Evolutionary conservation across 2,113 vertebrate genomes (phyloP).

Genomic region (Daboia siamensis): DNA sequence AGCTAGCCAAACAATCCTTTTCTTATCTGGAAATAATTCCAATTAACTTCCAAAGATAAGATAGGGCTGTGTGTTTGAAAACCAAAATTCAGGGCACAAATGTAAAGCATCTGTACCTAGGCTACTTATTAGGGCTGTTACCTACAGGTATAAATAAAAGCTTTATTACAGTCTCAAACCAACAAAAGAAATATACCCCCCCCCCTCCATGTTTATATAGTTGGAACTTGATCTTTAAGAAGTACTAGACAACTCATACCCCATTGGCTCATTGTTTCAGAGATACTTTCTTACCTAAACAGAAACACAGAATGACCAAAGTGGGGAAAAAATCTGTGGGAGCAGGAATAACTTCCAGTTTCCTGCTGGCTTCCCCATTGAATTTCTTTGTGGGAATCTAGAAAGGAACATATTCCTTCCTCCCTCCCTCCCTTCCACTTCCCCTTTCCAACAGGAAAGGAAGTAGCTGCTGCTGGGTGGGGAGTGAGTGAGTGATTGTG

Average conservation of each 20-base stretch:
- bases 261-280: not conserved
- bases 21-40: not conserved
- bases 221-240: not conserved
- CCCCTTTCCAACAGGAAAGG: not conserved
- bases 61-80: slow-evolving; percentile 18
- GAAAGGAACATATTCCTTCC: not conserved
- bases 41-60: not conserved
- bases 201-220: not conserved
- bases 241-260: not conserved
- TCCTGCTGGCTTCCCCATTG: not conserved
- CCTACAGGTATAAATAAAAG: not conserved
- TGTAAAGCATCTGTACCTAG: not conserved
- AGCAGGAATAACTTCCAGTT: not conserved
- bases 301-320: not conserved
- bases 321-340: not conserved
- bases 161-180: not conserved
- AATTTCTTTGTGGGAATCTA: not conserved
- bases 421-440: not conserved
- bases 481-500: not conserved
- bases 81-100: not conserved
- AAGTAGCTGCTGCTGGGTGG: not conserved
- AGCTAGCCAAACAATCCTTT: not conserved
- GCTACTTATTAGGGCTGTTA: not conserved
- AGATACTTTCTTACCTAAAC: not conserved
- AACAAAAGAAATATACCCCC: not conserved